These are phyloP conservation scores for Telmatochromis sp. DNA, from an alignment of 2,113 vertebrate species.

Conservation along the genomic window DNA sequence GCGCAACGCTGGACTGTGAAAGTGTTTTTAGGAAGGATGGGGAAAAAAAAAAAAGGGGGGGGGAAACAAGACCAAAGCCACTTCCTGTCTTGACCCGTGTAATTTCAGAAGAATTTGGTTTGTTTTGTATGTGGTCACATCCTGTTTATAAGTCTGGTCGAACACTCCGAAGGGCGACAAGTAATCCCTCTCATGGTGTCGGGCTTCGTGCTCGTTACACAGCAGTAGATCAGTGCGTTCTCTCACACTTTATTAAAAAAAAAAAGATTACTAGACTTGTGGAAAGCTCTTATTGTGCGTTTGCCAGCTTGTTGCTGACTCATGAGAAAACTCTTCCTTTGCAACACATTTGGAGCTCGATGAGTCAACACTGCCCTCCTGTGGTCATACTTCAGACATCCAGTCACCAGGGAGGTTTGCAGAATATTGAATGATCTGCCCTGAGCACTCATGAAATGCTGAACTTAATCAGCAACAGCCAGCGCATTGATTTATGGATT, in stretches of 20 bases:
- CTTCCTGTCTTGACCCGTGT: slow-evolving; percentile 36
- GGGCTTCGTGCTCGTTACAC: neutral
- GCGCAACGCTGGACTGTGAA: neutral
- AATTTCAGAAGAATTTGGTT: slow-evolving; percentile 44
- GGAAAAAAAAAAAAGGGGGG: too few relatives aligned
- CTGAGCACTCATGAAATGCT: neutral
- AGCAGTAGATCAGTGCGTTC: neutral
- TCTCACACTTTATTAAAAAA: neutral
- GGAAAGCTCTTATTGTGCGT: neutral
- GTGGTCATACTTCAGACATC: slow-evolving; percentile 3
- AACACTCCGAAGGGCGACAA: neutral
- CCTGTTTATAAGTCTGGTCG: neutral
- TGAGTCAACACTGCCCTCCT: slow-evolving; percentile 19
- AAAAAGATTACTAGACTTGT: neutral
- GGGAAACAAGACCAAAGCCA: neutral
- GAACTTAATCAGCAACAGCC: neutral
- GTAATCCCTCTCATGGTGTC: neutral
- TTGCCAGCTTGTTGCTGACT: neutral
- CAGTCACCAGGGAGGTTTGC: neutral
- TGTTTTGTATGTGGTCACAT: slow-evolving; percentile 19
- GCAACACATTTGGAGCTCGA: neutral
- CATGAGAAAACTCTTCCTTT: neutral
- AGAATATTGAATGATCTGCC: neutral
- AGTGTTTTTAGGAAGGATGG: neutral
- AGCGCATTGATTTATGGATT: neutral